phyloP scores from a whole-genome alignment of 2,797 vertebrate genomes.

The Cetoscarus ocellatus region DNA sequence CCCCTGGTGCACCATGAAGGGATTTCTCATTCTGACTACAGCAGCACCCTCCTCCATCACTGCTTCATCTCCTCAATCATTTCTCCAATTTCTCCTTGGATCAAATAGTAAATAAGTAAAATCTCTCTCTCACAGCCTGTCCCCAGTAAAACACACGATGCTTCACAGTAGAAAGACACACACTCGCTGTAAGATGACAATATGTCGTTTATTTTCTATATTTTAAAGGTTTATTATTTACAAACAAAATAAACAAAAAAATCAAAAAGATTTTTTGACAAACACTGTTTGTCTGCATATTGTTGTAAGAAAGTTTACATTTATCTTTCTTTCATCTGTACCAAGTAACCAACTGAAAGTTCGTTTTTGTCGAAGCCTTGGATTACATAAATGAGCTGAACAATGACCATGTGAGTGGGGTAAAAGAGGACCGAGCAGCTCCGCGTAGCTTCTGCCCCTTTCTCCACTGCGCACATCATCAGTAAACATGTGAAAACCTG shows the following conservation, averaged over 20 bases:
- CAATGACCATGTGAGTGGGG: constrained; percentile 75
- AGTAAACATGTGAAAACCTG: constrained; percentile 82
- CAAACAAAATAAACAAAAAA: constrained; percentile 86
- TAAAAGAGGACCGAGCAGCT: constrained; percentile 64
- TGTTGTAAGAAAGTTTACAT: constrained; percentile 90
- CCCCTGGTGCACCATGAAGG: constrained; percentile 20
- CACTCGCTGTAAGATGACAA: constrained; percentile 83
- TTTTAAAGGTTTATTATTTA: constrained; percentile 92
- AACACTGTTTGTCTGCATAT: constrained; percentile 92
- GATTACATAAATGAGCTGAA: constrained; percentile 83
- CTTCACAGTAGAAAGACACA: constrained; percentile 67
- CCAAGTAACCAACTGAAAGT: constrained; percentile 82
- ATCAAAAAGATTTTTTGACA: constrained; percentile 85
- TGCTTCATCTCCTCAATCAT: constrained; percentile 8
- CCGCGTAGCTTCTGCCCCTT: constrained; percentile 45
- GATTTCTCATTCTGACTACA: constrained; percentile 48
- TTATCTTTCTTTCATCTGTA: constrained; percentile 82
- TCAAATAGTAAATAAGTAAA: constrained; percentile 30
- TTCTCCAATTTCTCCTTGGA: constrained; percentile 8
- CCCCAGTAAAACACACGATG: neutral
- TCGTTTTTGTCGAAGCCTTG: constrained; percentile 76
- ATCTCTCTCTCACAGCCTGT: neutral
- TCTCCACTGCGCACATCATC: constrained; percentile 68
- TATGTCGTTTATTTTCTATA: constrained; percentile 90
- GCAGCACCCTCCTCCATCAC: constrained; percentile 32